Percentiles rank a stretch among this genome's conserved stretches.
phyloP scores from a whole-genome alignment of 2,113 vertebrate species.

The Riparia riparia region DNA sequence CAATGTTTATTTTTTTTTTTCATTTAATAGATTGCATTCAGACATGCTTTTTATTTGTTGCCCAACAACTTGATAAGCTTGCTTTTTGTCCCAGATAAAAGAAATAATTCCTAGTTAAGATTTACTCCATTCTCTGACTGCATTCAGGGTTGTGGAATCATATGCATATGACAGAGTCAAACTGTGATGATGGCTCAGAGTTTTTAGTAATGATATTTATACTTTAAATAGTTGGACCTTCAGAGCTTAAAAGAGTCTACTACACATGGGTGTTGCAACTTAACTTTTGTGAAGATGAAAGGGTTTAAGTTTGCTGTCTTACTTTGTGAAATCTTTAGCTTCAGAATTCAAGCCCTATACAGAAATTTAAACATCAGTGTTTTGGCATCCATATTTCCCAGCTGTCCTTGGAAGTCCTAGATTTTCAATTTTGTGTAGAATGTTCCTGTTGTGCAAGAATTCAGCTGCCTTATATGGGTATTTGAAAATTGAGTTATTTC shows the following conservation, averaged over 20 bases:
- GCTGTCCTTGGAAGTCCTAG: not conserved
- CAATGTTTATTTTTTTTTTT: no score
- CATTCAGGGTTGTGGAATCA: not conserved
- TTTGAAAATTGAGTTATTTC: not conserved
- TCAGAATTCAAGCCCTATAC: not conserved
- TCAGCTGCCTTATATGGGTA: not conserved
- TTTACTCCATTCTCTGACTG: not conserved
- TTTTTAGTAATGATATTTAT: not conserved
- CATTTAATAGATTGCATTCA: not conserved
- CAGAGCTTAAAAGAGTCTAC: not conserved
- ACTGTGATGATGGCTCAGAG: not conserved
- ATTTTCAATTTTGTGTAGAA: not conserved
- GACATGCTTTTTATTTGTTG: not conserved
- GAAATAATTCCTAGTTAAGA: not conserved
- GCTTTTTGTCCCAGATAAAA: not conserved
- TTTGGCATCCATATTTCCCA: not conserved
- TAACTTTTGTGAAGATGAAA: not conserved
- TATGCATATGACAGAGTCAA: not conserved
- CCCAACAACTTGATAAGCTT: not conserved
- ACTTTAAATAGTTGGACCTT: not conserved
- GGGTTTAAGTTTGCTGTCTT: not conserved
- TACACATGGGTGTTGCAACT: not conserved
- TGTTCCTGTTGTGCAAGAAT: not conserved
- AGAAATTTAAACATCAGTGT: not conserved
- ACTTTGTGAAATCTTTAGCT: not conserved